Evolutionary conservation across 2,797 vertebrate genomes (phyloP).

Genomic region (Falco biarmicus): DNA sequence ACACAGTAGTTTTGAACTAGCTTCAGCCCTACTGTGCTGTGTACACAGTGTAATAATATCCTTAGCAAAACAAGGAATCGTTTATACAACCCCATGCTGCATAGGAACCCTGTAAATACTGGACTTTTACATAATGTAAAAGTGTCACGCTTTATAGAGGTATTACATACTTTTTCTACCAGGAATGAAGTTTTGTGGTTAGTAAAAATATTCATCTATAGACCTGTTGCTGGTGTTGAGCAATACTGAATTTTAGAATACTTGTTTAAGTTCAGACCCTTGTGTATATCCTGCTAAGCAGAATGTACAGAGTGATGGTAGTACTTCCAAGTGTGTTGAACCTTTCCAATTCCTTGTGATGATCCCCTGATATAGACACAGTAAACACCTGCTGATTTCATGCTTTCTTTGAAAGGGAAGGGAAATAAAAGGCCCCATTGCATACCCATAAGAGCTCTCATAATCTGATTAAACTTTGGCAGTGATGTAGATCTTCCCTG

Average conservation of each 20-base stretch:
- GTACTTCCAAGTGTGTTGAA: background rate
- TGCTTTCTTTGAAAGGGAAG: background rate
- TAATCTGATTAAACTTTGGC: background rate
- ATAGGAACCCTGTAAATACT: slow-evolving; percentile 38
- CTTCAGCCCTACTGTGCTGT: slow-evolving; percentile 9
- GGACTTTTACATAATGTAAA: slow-evolving; percentile 23
- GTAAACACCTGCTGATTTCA: background rate
- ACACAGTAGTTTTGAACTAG: slow-evolving; percentile 29
- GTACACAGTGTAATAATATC: slow-evolving; percentile 37
- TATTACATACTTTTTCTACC: background rate
- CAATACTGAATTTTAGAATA: background rate
- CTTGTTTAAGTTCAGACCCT: background rate
- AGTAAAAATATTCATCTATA: background rate
- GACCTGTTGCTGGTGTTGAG: background rate
- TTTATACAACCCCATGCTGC: slow-evolving; percentile 41
- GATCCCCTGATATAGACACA: rapidly evolving
- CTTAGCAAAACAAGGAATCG: slow-evolving; percentile 36
- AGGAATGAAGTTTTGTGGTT: slow-evolving; percentile 28
- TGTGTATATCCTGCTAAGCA: background rate
- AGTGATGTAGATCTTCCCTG: background rate
- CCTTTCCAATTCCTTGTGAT: background rate
- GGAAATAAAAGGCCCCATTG: background rate
- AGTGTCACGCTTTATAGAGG: background rate
- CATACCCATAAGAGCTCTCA: background rate
- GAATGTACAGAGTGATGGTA: background rate